Conservation (phyloP, 1,140 invertebrate species). For the Trypoxylus dichotomus region DNA sequence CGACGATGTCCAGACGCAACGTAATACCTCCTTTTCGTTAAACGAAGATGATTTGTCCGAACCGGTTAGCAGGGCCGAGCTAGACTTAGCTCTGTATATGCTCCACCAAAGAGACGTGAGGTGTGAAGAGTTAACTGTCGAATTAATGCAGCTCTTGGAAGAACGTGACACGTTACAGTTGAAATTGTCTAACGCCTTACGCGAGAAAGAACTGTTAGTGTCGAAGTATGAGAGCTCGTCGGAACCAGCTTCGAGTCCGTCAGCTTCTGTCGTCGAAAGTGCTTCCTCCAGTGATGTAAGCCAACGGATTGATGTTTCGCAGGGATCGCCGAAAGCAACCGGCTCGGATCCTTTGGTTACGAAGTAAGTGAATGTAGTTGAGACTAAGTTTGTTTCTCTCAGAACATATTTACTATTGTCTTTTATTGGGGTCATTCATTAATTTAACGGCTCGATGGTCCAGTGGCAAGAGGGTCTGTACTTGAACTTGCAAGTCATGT, state of each 20-base stretch:
- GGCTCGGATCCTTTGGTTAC: conserved; percentile 44
- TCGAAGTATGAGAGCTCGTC: conserved; percentile 45
- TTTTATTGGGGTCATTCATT: too few species aligned
- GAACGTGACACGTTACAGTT: conserved; percentile 83
- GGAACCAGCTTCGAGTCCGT: neutral
- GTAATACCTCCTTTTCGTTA: neutral
- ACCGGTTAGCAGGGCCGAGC: conserved; percentile 61
- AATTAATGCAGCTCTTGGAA: conserved; percentile 79
- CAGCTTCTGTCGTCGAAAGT: neutral
- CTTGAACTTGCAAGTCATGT: too few species aligned
- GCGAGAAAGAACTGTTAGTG: conserved; percentile 68
- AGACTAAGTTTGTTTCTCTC: too few species aligned
- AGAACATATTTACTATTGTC: too few species aligned
- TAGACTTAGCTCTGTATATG: conserved; percentile 82
- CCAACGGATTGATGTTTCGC: neutral
- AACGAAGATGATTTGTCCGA: conserved; percentile 42
- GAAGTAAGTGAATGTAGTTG: conserved; percentile 26
- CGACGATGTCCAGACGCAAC: neutral
- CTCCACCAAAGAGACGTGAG: conserved; percentile 84
- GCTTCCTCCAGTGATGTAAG: neutral
- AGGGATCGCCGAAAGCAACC: conserved; percentile 39
- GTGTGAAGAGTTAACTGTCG: conserved; percentile 85
- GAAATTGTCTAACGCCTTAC: conserved; percentile 75
- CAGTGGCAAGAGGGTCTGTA: too few species aligned
- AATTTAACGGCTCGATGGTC: too few species aligned